Percentiles rank a stretch among this genome's conserved stretches.
Conservation (phyloP, 2,888 invertebrate species). For the Balanococcus diminutus region DNA sequence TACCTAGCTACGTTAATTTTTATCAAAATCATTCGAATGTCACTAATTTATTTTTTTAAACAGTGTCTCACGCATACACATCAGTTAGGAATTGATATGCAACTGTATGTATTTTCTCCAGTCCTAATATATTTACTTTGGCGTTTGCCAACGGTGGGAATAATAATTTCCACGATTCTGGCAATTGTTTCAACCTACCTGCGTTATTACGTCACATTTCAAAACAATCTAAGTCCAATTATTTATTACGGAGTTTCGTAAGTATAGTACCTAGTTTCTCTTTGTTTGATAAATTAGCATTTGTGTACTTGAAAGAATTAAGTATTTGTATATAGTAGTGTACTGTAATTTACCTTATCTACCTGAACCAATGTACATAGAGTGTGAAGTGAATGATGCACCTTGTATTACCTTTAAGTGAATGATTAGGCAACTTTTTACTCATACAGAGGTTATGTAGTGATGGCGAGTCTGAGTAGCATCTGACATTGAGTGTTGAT, state of each 20-base stretch:
- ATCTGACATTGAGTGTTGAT: background rate
- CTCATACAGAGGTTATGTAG: too few relatives aligned
- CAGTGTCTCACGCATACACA: slow-evolving; percentile 69
- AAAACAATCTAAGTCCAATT: slow-evolving; percentile 66
- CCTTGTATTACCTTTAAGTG: too few relatives aligned
- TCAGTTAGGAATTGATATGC: slow-evolving; percentile 68
- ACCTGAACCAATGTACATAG: too few relatives aligned
- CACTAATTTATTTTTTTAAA: background rate
- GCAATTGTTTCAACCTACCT: slow-evolving; percentile 64
- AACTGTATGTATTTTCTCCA: slow-evolving; percentile 65
- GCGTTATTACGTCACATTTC: slow-evolving; percentile 64
- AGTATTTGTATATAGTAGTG: background rate
- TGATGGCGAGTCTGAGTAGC: too few relatives aligned
- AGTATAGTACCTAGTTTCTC: slow-evolving; percentile 60
- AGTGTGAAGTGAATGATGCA: background rate
- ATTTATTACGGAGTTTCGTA: slow-evolving; percentile 67
- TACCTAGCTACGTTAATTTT: background rate
- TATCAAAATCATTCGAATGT: background rate
- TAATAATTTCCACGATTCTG: slow-evolving; percentile 61
- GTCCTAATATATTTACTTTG: slow-evolving; percentile 65
- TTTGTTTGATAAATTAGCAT: slow-evolving; percentile 7
- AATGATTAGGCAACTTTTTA: too few relatives aligned
- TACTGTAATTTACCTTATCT: background rate
- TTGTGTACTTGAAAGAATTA: background rate
- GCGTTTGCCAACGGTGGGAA: slow-evolving; percentile 62